phyloP scores from a whole-genome alignment of 2,113 vertebrate species.

The Bubo bubo region DNA sequence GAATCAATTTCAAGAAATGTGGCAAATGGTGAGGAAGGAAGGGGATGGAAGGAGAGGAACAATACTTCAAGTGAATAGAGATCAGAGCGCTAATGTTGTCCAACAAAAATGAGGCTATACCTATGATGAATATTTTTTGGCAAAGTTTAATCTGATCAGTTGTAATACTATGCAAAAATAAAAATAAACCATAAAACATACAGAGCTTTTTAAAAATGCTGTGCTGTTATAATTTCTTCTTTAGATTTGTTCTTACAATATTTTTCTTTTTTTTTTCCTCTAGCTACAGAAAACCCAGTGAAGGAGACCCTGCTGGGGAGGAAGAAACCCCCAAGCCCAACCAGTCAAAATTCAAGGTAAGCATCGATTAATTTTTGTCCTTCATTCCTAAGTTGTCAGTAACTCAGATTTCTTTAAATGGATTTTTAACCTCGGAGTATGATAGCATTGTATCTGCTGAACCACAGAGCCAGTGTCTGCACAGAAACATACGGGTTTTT shows the following conservation, averaged over 20 bases:
- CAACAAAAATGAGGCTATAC: not conserved
- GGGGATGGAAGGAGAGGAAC: not conserved
- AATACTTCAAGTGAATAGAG: not conserved
- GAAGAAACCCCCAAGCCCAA: not conserved
- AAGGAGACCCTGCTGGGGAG: not conserved
- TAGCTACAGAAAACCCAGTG: not conserved
- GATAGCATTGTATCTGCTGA: not conserved
- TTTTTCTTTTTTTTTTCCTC: not conserved
- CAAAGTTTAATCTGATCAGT: not conserved
- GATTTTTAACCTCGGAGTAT: not conserved
- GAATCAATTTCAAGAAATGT: not conserved
- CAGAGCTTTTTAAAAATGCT: not conserved
- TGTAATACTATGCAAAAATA: not conserved
- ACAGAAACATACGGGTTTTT: not conserved
- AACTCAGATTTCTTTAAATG: not conserved
- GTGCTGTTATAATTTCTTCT: not conserved
- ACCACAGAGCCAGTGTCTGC: not conserved
- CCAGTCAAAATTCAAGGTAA: not conserved
- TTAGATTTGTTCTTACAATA: not conserved
- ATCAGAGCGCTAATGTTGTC: not conserved
- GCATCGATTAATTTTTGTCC: fast-evolving
- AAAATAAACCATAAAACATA: not conserved
- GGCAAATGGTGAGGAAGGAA: not conserved
- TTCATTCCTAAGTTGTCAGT: not conserved
- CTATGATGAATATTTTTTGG: not conserved